Base-by-base conservation (phyloP, 23 tunicate genomes). In the Clavelina lepadiformis region DNA sequence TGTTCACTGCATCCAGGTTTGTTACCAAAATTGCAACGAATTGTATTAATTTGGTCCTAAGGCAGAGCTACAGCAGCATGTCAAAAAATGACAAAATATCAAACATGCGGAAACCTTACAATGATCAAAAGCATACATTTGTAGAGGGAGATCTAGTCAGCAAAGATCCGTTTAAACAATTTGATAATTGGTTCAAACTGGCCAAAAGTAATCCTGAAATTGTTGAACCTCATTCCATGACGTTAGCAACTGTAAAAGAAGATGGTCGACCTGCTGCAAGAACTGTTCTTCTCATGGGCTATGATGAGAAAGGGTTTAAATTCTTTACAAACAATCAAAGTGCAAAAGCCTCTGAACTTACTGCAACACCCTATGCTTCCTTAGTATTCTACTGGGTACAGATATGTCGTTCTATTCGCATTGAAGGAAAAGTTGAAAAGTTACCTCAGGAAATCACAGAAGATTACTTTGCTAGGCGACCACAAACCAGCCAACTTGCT, bases 341-440 rank as follows among this genome's bases (percentile, higher is more conserved):
- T 34, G 15, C 46, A 38, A 86, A 86, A 47, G 81, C 69, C 25
- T 33, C 65, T 24, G 80, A 86, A 3, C 18, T 86, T 11, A 74
- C 33, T 35, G 20, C 19, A 5, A 86, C 71, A 32, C 80, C 85
- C 28, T 24, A 71, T 59, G 95, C 53, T 61, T 86, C 95, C 23
- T 34, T 86, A 0, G 81, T 79, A 0, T 71, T 86, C 1, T 79
- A 46, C 60, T 86, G 95, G 95, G 49, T 19, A 4, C 35, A 33
- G 3, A 6, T 78, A n/a, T 36, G 49, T 38, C 51, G 62, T 4
- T 71, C 80, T 21, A 58, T 86, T 20, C 41, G 86, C n/a, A 60
- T 86, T 63, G 95, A 86, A 72, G 95, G 95, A 4, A 19, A 6
- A 2, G 86, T 55, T 21, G 59, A 70, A 30, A 86, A 35, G 67